Conservation (phyloP, 2,113 vertebrate species). For the Burhinus bistriatus region DNA sequence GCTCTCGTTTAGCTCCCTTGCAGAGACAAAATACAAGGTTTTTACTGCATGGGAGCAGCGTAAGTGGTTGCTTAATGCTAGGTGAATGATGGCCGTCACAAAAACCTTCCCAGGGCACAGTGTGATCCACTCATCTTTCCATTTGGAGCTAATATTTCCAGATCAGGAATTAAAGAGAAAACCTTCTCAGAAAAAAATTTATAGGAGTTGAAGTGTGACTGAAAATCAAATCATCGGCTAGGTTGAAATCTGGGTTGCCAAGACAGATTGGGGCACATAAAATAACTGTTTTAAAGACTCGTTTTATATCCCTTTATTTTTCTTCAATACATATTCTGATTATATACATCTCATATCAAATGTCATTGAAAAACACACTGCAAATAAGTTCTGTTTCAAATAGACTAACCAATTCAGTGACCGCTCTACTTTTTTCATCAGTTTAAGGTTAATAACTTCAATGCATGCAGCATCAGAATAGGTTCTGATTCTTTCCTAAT, state of each 20-base stretch:
- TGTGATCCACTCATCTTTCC: not conserved
- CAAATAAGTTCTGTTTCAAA: not conserved
- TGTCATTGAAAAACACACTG: not conserved
- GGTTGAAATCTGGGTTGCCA: not conserved
- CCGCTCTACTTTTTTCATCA: not conserved
- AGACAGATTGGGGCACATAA: not conserved
- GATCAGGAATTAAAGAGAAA: not conserved
- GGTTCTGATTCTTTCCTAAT: not conserved
- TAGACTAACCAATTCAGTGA: not conserved
- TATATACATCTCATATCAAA: not conserved
- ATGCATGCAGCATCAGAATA: not conserved
- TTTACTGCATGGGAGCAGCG: not conserved
- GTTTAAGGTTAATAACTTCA: not conserved
- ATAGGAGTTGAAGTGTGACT: not conserved
- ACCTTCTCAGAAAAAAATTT: not conserved
- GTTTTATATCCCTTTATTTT: not conserved
- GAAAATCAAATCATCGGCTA: not conserved
- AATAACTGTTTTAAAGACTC: not conserved
- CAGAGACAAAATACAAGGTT: not conserved
- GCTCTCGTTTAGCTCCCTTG: conserved; percentile 1
- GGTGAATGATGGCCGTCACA: not conserved
- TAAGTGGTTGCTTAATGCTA: not conserved
- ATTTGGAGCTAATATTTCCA: not conserved
- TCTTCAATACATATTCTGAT: not conserved
- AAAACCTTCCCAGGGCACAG: not conserved